These are phyloP conservation scores for Capitella teleta DNA, from an alignment of 1,140 invertebrate species.

Conservation along the genomic window DNA sequence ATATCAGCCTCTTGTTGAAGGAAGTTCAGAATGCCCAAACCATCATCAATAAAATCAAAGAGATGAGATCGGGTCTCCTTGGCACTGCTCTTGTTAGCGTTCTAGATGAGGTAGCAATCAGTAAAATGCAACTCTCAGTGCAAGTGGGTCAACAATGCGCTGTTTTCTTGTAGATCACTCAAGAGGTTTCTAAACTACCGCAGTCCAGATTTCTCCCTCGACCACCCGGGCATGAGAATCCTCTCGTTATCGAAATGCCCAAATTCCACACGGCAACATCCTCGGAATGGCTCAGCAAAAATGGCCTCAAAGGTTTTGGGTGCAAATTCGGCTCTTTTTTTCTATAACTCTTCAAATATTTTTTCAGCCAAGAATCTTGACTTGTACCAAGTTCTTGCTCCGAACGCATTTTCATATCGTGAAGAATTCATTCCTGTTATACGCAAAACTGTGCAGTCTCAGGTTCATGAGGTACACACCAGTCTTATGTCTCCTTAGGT, in stretches of 20 bases:
- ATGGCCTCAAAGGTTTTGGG: conserved; percentile 37
- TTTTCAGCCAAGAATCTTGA: conserved; percentile 34
- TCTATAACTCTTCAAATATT: conserved; percentile 1
- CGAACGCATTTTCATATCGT: conserved; percentile 39
- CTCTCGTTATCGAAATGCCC: conserved; percentile 32
- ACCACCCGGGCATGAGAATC: conserved; percentile 39
- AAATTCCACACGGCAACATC: conserved; percentile 36
- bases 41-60: conserved; percentile 72
- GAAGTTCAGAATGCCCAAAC: conserved; percentile 45
- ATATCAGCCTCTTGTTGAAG: conserved; percentile 35
- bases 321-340: not conserved
- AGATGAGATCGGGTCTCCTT: conserved; percentile 45
- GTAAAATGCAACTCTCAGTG: no score
- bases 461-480: conserved; percentile 43
- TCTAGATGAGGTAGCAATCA: conserved; percentile 41
- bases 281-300: conserved; percentile 34
- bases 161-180: conserved; percentile 26
- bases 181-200: conserved; percentile 37
- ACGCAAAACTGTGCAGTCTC: conserved; percentile 41
- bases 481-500: no score
- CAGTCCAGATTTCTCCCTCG: conserved; percentile 38
- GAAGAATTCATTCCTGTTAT: conserved; percentile 42
- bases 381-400: conserved; percentile 39
- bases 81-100: conserved; percentile 39
- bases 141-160: no score